phyloP scores from a whole-genome alignment of 2,888 invertebrate species.

The Leptopilina syphax region DNA sequence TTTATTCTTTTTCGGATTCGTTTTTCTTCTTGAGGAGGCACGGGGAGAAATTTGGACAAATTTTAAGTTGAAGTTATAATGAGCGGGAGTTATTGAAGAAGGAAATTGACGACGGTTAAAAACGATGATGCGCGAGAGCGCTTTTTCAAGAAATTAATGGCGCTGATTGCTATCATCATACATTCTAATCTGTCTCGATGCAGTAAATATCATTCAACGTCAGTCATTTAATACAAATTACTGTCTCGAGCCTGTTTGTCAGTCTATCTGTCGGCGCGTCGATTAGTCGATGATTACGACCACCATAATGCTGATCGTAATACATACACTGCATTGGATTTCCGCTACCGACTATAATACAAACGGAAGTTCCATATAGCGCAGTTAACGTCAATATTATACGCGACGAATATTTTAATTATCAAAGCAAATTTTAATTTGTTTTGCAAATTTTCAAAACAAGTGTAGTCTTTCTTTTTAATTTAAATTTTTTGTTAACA shows the following conservation, averaged over 20 bases:
- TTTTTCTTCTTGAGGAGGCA: no score
- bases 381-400: conserved; percentile 9
- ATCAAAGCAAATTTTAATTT: background rate
- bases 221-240: conserved; percentile 64
- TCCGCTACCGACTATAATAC: conserved; percentile 58
- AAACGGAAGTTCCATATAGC: conserved; percentile 48
- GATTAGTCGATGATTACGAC: conserved; percentile 64
- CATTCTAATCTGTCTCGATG: conserved; percentile 33
- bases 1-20: background rate
- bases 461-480: background rate
- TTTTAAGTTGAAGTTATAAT: background rate
- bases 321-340: conserved; percentile 55
- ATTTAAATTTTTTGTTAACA: background rate
- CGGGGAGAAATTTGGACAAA: no score
- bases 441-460: background rate
- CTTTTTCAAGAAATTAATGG: conserved; percentile 20
- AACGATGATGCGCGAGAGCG: conserved; percentile 3
- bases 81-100: background rate
- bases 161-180: conserved; percentile 25
- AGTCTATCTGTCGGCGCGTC: conserved; percentile 57
- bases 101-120: background rate
- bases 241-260: conserved; percentile 56
- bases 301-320: conserved; percentile 58
- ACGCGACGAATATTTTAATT: background rate
- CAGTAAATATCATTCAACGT: conserved; percentile 55